Evolutionary conservation across 2,113 vertebrate species (phyloP).

Genomic region (Oxyruncus cristatus): DNA sequence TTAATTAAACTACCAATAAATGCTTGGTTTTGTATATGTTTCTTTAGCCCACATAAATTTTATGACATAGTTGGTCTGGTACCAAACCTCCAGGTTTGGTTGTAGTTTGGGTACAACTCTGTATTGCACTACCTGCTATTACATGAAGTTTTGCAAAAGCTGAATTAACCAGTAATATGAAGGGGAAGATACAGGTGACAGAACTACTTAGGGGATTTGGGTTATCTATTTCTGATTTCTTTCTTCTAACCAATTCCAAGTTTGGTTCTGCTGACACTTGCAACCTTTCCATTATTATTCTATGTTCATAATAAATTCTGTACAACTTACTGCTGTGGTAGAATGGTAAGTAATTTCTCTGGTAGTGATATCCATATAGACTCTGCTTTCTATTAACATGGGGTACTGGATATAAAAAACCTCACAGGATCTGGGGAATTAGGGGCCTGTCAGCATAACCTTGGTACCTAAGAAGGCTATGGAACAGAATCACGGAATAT

Average conservation of each 20-base stretch:
- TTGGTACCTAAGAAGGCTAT: neutral
- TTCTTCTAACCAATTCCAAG: neutral
- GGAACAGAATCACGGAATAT: neutral
- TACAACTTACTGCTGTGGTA: neutral
- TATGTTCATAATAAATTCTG: neutral
- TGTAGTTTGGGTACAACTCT: neutral
- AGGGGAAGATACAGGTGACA: neutral
- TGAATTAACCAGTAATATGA: neutral
- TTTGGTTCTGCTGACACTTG: neutral
- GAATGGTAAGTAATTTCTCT: neutral
- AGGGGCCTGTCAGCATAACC: rapidly evolving
- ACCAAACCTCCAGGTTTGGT: neutral
- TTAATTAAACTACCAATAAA: neutral
- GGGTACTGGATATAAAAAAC: neutral
- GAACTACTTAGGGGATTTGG: neutral
- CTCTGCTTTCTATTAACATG: neutral
- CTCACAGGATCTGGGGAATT: neutral
- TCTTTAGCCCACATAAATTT: neutral
- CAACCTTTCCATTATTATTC: neutral
- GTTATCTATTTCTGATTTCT: neutral
- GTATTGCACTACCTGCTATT: neutral
- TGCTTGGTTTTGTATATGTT: neutral
- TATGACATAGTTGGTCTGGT: neutral
- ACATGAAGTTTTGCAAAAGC: neutral
- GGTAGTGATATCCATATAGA: neutral